These are phyloP conservation scores for Chlorops oryzae DNA, from an alignment of 1,140 invertebrate species.

Conservation along the genomic window DNA sequence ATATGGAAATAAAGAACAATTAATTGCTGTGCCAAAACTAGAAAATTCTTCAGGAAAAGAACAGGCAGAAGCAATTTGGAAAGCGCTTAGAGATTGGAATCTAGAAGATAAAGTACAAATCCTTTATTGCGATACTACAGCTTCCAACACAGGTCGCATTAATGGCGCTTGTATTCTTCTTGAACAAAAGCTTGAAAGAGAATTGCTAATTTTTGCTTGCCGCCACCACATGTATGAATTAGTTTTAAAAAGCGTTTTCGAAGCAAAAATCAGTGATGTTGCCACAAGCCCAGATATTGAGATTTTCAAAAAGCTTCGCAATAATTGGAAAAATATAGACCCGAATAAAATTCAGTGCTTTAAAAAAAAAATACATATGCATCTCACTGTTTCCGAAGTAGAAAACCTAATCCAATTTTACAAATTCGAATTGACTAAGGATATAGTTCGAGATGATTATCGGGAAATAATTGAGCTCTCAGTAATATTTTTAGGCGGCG, in stretches of 20 bases:
- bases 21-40: no score
- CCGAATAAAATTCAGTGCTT: conserved; percentile 5
- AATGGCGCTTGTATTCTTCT: conserved; percentile 6
- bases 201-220: no score
- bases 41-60: no score
- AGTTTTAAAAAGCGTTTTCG: conserved; percentile 22
- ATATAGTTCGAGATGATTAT: conserved; percentile 31
- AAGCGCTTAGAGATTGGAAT: no score
- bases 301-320: conserved; percentile 18
- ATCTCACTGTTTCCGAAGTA: not conserved
- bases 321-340: conserved; percentile 18
- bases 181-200: no score
- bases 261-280: conserved; percentile 16
- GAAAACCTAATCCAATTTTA: conserved; percentile 9
- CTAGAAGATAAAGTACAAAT: no score
- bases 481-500: no score
- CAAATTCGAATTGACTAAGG: conserved; percentile 11
- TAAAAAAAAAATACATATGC: not conserved
- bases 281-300: conserved; percentile 16
- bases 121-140: no score
- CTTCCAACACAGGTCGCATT: no score
- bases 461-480: conserved; percentile 35
- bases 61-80: no score
- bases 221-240: conserved; percentile 24
- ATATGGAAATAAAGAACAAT: no score